phyloP scores from a whole-genome alignment of 64 coral and sea anemone species.

The Montipora capricornis region DNA sequence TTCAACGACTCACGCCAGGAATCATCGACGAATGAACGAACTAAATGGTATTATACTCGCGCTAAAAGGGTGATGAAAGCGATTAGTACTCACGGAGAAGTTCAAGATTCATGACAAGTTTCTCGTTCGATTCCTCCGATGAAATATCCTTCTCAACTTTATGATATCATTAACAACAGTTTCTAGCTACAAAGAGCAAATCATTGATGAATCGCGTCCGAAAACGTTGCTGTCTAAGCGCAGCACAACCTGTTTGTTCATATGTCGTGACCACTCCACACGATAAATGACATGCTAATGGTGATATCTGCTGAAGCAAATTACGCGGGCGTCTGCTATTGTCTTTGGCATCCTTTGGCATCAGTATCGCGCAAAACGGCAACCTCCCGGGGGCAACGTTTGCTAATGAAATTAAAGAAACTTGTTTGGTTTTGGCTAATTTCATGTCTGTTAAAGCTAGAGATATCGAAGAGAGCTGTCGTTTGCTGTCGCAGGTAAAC shows the following conservation, averaged over 20 bases:
- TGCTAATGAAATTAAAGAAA: too few species aligned
- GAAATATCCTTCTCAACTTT: neutral
- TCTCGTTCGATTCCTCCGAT: neutral
- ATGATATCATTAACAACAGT: neutral
- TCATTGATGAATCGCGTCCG: neutral
- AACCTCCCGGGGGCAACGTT: too few species aligned
- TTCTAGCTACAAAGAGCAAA: neutral
- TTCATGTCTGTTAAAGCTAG: too few species aligned
- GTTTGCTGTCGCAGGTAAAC: too few species aligned
- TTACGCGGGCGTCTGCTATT: too few species aligned
- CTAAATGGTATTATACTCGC: neutral
- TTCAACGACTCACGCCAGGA: neutral
- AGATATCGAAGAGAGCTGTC: too few species aligned
- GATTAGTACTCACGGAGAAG: conserved; percentile 63
- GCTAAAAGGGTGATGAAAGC: neutral
- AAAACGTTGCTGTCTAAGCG: neutral
- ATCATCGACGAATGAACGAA: neutral
- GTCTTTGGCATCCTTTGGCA: too few species aligned
- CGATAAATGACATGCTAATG: too few species aligned
- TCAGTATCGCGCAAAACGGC: too few species aligned
- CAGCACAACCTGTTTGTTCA: neutral
- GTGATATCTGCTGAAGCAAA: too few species aligned
- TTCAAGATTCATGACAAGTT: conserved; percentile 63
- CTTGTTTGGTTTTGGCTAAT: too few species aligned
- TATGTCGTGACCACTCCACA: too few species aligned